These are phyloP conservation scores for Pseudachorutes palmiensis DNA, from an alignment of 1,140 invertebrate species.

Conservation along the genomic window DNA sequence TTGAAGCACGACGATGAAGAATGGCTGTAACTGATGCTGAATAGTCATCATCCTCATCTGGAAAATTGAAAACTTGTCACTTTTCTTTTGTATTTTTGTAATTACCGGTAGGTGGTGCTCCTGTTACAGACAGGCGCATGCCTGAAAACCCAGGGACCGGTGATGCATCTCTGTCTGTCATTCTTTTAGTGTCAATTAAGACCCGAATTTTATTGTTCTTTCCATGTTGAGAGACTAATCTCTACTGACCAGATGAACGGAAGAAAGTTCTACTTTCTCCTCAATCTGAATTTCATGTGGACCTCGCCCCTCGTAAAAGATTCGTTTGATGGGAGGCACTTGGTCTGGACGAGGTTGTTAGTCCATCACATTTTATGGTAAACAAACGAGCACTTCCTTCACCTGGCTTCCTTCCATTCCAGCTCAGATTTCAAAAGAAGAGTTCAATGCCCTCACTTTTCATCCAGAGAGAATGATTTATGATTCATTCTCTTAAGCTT, in stretches of 20 bases:
- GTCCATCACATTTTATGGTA: neutral
- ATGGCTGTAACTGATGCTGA: constrained; percentile 71
- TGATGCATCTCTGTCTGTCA: constrained; percentile 40
- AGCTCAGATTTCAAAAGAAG: too few relatives aligned
- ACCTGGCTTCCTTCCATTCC: too few relatives aligned
- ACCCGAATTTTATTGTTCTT: neutral
- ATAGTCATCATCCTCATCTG: constrained; percentile 61
- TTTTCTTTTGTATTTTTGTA: neutral
- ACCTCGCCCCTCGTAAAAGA: constrained; percentile 16
- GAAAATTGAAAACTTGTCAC: neutral
- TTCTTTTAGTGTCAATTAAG: constrained; percentile 1
- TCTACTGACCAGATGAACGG: too few relatives aligned
- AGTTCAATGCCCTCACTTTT: too few relatives aligned
- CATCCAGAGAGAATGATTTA: too few relatives aligned
- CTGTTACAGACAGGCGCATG: neutral
- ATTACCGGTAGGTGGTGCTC: neutral
- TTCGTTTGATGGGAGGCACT: neutral
- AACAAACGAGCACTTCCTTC: neutral
- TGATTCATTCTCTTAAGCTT: too few relatives aligned
- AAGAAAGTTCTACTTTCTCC: constrained; percentile 10
- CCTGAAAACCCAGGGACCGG: constrained; percentile 38
- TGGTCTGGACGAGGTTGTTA: neutral
- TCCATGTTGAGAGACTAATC: neutral
- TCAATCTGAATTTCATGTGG: constrained; percentile 34
- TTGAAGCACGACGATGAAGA: constrained; percentile 58